Evolutionary conservation across 2,888 invertebrate species (phyloP), one percentile per base, ranked within the genome.

Genomic region (Boloria euphrosyne): DNA sequence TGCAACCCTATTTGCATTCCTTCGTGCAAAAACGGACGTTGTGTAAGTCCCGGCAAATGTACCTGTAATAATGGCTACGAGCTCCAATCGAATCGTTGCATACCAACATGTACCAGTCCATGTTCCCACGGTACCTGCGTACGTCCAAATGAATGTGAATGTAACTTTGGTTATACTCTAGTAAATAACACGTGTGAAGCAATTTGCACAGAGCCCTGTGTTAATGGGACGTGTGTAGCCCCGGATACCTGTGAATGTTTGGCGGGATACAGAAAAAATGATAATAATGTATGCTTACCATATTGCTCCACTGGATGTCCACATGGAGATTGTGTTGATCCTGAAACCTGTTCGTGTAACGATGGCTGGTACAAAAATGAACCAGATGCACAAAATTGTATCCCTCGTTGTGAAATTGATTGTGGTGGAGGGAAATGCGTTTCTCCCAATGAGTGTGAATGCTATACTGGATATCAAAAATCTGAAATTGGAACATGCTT

Each of bases 171-270:
- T 1, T 85, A 80, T 61, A 60, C 17, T 18, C 66, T 58, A 3
- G 66, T 69, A 53, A 78, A 81, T 46, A 70, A 71, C 17, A 75
- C 73, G 0, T 85, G 85, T 46, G 74, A 76, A 63, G 81, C 83
- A 0, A 68, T 76, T n/a, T 94, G 94, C 68, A 73, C 77, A 0
- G 83, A 87, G 13, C 84, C 85, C 10, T 93, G 93, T 59, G 76
- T 84, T 0, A 93, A 94, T 75, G 93, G 93, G 3, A 74, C 71
- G 1, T 94, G 94, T 71, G 76, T 86, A 0, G 87, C 86, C 0
- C 93, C 93, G 0, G 85, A 92, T 54, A 82, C 79, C 0, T 93
- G 93, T 68, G 72, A 84, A 66, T 93, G 93, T 70, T 76, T 84
- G 13, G 73, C 79, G 0, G 93, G 91, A 2, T 93, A 87, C 71